Conservation (phyloP, 2,888 invertebrate species). For the Drymonia ruficornis region DNA sequence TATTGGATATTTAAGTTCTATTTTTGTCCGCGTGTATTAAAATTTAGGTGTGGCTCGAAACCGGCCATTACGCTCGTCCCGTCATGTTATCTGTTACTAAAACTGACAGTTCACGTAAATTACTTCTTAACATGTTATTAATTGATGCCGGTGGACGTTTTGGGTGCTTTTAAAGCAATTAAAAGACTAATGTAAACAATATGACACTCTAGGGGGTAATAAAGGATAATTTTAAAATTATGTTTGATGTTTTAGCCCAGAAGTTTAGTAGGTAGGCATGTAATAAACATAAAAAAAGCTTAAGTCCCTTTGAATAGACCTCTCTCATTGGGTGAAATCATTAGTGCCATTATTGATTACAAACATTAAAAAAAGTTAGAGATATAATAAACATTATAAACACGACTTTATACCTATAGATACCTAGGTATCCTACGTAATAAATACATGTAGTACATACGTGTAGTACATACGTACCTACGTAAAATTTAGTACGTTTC, state of each 20-base stretch:
- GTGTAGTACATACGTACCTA: too few relatives aligned
- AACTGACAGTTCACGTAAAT: slow-evolving; percentile 70
- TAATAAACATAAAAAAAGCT: too few relatives aligned
- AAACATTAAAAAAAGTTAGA: too few relatives aligned
- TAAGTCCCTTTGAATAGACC: too few relatives aligned
- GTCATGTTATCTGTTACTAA: slow-evolving; percentile 60
- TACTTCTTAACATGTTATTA: slow-evolving; percentile 66
- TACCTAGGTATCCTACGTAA: too few relatives aligned
- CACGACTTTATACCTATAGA: too few relatives aligned
- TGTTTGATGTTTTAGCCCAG: background rate
- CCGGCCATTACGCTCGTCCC: slow-evolving; percentile 55
- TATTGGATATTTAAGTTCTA: slow-evolving; percentile 24
- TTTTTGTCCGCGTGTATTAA: slow-evolving; percentile 21
- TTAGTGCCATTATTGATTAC: too few relatives aligned
- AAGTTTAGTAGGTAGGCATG: background rate
- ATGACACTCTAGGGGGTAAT: slow-evolving; percentile 31
- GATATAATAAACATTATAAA: too few relatives aligned
- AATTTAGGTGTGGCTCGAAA: slow-evolving; percentile 51
- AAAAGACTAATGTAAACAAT: slow-evolving; percentile 42
- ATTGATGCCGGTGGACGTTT: slow-evolving; percentile 49
- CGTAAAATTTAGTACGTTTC: too few relatives aligned
- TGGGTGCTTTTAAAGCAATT: slow-evolving; percentile 38
- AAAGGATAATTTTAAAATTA: slow-evolving; percentile 24
- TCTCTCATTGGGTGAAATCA: too few relatives aligned
- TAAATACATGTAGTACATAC: too few relatives aligned